Conservation (phyloP, 2,888 invertebrate genomes). For the Panzeria rudis region DNA sequence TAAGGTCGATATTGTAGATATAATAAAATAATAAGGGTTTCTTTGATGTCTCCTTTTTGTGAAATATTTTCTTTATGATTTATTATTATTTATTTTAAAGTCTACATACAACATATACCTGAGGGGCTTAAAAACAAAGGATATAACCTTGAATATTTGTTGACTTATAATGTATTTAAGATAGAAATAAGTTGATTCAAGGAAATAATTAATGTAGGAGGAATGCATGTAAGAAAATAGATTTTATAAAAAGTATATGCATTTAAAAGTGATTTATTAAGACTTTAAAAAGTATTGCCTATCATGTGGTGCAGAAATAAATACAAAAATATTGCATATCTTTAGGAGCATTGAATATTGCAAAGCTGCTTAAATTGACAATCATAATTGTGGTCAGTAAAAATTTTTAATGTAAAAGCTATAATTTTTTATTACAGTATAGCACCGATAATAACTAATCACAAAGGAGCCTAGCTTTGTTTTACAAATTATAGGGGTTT, state of each 20-base stretch:
- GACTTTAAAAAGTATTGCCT: not conserved
- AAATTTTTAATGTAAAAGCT: too few species aligned
- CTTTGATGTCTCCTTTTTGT: not conserved
- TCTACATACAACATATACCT: not conserved
- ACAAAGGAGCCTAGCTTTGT: too few species aligned
- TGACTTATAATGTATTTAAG: not conserved
- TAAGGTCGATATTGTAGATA: conserved; percentile 46
- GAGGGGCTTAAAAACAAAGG: not conserved
- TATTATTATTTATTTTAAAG: conserved; percentile 23
- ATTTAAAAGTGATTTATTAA: not conserved
- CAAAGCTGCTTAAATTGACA: too few species aligned
- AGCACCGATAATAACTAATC: too few species aligned
- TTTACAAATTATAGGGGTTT: too few species aligned
- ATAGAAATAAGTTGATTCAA: not conserved
- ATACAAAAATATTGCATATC: not conserved
- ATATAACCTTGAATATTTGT: not conserved
- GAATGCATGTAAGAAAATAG: too few species aligned
- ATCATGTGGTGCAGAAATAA: not conserved
- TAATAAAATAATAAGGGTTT: conserved; percentile 16
- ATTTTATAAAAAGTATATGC: too few species aligned
- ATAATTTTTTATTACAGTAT: too few species aligned
- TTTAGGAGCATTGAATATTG: too few species aligned
- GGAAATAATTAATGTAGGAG: too few species aligned
- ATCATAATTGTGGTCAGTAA: too few species aligned
- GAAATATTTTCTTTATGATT: conserved; percentile 8